Conservation (phyloP, 2,888 invertebrate species). For the Dendrolimus houi region DNA sequence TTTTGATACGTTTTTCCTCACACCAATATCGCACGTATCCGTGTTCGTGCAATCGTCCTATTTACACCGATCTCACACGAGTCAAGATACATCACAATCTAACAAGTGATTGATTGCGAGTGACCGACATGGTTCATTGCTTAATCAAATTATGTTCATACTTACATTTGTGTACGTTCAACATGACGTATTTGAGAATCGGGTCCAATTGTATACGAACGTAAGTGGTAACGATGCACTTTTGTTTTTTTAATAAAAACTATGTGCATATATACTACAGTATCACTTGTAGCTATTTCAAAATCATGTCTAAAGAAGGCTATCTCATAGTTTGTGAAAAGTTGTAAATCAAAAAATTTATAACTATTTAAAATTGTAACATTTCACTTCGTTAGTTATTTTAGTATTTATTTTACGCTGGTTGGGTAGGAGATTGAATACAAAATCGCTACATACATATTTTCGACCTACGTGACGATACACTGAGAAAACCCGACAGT, state of each 20-base stretch:
- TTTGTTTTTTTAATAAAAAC: neutral
- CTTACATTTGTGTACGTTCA: neutral
- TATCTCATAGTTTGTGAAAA: too few species aligned
- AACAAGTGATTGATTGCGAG: slow-evolving; percentile 3
- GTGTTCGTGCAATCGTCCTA: neutral
- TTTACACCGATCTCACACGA: neutral
- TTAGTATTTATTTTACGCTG: too few species aligned
- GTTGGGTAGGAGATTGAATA: too few species aligned
- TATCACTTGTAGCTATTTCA: too few species aligned
- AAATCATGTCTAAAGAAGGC: too few species aligned
- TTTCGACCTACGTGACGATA: too few species aligned
- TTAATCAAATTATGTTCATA: slow-evolving; percentile 2
- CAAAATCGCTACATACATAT: too few species aligned
- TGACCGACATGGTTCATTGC: slow-evolving; percentile 1
- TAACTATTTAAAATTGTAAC: too few species aligned
- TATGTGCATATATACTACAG: neutral
- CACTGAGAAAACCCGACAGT: too few species aligned
- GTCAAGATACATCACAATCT: neutral
- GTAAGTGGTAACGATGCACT: neutral
- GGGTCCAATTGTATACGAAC: neutral
- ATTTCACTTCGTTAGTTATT: too few species aligned
- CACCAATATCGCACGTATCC: neutral
- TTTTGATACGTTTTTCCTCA: too few species aligned
- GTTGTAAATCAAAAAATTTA: too few species aligned
- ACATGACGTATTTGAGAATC: neutral